These are phyloP conservation scores for Stictonetta naevosa DNA, from an alignment of 2,113 vertebrate species.

Conservation along the genomic window DNA sequence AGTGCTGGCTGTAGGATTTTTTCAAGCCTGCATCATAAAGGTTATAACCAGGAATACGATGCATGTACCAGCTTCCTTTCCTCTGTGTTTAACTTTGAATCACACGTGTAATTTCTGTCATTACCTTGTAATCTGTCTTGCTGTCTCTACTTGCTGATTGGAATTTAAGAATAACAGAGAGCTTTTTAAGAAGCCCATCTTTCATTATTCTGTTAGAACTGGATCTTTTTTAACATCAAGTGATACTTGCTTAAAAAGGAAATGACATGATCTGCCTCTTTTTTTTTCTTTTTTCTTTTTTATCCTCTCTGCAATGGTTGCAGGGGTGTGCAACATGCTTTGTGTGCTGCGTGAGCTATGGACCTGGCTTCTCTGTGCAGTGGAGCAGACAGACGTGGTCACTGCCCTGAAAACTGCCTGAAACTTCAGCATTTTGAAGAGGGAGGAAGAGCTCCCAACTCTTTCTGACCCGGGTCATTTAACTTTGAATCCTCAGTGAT, in stretches of 20 bases:
- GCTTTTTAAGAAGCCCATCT: background rate
- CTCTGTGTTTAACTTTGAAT: background rate
- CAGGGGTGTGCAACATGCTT: background rate
- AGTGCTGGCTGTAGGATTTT: slow-evolving; percentile 16
- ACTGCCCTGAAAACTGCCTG: background rate
- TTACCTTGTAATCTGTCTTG: slow-evolving; percentile 38
- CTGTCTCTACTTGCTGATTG: slow-evolving; percentile 32
- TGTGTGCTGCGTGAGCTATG: background rate
- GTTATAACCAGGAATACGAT: background rate
- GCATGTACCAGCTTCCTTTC: background rate
- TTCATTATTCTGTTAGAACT: background rate
- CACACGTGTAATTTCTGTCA: background rate
- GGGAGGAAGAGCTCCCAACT: background rate
- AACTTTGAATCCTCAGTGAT: background rate
- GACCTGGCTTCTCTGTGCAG: background rate
- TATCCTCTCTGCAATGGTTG: fast-evolving
- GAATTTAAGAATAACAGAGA: background rate
- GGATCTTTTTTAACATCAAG: background rate
- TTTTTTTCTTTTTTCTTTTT: background rate
- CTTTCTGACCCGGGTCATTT: background rate
- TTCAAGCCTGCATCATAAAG: slow-evolving; percentile 12
- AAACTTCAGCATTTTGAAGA: background rate
- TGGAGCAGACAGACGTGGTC: background rate
- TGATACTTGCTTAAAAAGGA: slow-evolving; percentile 9
- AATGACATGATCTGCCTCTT: background rate